phyloP scores from a whole-genome alignment of 1,140 invertebrate species.

The Drosophila takahashii region DNA sequence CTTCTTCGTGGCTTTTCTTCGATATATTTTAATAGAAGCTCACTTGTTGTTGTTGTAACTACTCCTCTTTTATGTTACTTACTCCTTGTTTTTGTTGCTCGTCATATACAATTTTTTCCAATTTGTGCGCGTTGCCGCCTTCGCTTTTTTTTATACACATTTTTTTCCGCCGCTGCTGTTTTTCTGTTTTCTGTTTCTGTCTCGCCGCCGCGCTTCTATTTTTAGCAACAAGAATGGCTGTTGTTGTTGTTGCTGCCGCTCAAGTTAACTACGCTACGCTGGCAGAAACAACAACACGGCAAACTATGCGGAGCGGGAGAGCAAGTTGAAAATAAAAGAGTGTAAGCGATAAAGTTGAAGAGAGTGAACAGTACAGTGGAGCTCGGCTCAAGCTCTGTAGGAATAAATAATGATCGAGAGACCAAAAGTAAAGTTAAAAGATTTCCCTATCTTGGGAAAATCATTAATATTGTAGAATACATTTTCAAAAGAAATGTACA shows the following conservation, averaged over 20 bases:
- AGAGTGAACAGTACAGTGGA: conserved; percentile 20
- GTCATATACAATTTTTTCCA: conserved; percentile 60
- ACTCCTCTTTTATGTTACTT: conserved; percentile 17
- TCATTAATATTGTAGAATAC: too few species aligned
- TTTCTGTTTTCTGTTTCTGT: conserved; percentile 69
- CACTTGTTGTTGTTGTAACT: conserved; percentile 11
- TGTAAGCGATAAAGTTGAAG: conserved; percentile 8
- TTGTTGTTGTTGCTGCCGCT: conserved; percentile 55
- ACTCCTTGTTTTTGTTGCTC: conserved; percentile 44
- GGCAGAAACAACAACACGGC: conserved; percentile 61
- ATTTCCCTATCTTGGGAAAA: too few species aligned
- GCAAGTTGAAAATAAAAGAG: conserved; percentile 24
- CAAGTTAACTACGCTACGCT: conserved; percentile 80
- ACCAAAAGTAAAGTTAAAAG: too few species aligned
- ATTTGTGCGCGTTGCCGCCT: conserved; percentile 58
- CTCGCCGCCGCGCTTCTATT: conserved; percentile 73
- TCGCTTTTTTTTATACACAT: conserved; percentile 24
- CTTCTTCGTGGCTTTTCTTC: conserved; percentile 6
- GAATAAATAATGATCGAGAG: background rate
- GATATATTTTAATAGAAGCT: conserved; percentile 49
- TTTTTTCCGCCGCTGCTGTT: conserved; percentile 45
- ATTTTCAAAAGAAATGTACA: too few species aligned
- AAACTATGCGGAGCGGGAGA: conserved; percentile 59
- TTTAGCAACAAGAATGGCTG: conserved; percentile 68
- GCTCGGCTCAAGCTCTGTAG: background rate